Evolutionary conservation across 2,797 vertebrate species (phyloP).

Genomic region (Clamator glandarius): DNA sequence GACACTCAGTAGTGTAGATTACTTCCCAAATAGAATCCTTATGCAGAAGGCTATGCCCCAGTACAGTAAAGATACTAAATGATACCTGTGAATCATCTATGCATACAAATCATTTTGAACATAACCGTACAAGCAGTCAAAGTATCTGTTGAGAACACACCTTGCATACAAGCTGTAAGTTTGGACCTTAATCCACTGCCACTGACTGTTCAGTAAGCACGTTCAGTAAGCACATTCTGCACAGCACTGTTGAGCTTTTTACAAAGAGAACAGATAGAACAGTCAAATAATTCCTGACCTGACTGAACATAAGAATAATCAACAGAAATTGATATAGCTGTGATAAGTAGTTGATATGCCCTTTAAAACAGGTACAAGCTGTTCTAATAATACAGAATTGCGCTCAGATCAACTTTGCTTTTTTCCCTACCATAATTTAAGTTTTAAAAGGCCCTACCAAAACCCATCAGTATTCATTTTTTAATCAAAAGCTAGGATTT

Average conservation of each 20-base stretch:
- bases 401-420: not conserved
- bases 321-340: not conserved
- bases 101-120: not conserved
- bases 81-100: not conserved
- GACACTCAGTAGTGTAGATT: not conserved
- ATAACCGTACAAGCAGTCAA: not conserved
- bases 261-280: not conserved
- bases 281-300: not conserved
- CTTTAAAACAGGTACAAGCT: not conserved
- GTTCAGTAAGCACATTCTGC: not conserved
- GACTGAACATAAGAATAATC: not conserved
- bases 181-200: not conserved
- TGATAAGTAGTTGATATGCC: not conserved
- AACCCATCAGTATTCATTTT: not conserved
- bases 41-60: not conserved
- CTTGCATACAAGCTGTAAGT: not conserved
- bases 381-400: not conserved
- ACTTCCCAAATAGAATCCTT: not conserved
- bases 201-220: not conserved
- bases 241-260: not conserved
- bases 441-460: not conserved
- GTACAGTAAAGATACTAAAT: not conserved
- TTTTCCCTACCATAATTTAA: fast-evolving
- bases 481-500: not conserved
- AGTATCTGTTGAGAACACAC: not conserved